Evolutionary conservation across 2,888 invertebrate species (phyloP).

Genomic region (Fabriciana adippe): DNA sequence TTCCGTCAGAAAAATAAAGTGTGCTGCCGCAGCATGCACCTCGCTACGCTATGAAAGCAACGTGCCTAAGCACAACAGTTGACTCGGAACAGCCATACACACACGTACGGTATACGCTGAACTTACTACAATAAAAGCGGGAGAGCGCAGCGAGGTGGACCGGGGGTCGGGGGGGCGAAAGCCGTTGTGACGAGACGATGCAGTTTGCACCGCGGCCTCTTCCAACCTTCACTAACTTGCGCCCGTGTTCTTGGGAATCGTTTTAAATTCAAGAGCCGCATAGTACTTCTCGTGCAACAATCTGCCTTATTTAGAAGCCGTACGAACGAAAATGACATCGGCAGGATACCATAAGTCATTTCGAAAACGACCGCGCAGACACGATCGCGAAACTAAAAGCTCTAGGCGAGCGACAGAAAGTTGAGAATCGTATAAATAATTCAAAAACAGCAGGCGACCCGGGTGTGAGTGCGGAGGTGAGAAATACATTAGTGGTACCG

Average conservation of each 20-base stretch:
- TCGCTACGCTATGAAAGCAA: slow-evolving; percentile 67
- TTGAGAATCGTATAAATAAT: slow-evolving; percentile 66
- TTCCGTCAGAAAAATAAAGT: background rate
- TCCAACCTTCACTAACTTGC: slow-evolving; percentile 80
- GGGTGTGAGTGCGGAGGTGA: slow-evolving; percentile 83
- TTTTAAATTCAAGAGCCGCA: slow-evolving; percentile 82
- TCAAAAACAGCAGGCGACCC: slow-evolving; percentile 66
- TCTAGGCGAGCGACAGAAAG: slow-evolving; percentile 57
- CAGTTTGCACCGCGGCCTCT: slow-evolving; percentile 81
- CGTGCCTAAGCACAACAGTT: slow-evolving; percentile 75
- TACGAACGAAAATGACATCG: slow-evolving; percentile 61
- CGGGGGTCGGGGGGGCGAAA: slow-evolving; percentile 53
- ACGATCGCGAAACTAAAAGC: slow-evolving; percentile 61
- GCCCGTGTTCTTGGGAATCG: slow-evolving; percentile 81
- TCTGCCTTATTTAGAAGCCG: slow-evolving; percentile 53
- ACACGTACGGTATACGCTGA: slow-evolving; percentile 48
- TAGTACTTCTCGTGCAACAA: slow-evolving; percentile 60
- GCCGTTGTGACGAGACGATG: slow-evolving; percentile 77
- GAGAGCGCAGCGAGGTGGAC: slow-evolving; percentile 48
- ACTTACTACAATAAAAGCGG: slow-evolving; percentile 67
- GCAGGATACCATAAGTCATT: slow-evolving; percentile 65
- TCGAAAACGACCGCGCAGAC: slow-evolving; percentile 57
- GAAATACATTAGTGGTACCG: slow-evolving; percentile 83
- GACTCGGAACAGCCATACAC: slow-evolving; percentile 70
- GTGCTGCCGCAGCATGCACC: slow-evolving; percentile 51